Evolutionary conservation across 2,888 invertebrate species (phyloP).

Genomic region (Nasonovia ribisnigri): DNA sequence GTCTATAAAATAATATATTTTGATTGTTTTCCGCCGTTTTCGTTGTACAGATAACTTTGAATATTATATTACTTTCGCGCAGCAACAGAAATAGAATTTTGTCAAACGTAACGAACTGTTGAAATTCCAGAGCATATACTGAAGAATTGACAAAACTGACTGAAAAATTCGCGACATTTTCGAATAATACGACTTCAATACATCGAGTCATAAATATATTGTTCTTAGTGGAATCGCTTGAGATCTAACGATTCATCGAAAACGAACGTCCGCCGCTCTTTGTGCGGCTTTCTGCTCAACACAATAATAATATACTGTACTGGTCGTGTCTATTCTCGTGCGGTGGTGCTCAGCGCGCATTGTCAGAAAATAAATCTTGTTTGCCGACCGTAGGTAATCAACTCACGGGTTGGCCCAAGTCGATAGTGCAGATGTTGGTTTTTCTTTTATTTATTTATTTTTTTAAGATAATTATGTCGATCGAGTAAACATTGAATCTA

Average conservation of each 20-base stretch:
- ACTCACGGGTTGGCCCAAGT: neutral
- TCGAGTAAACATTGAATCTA: slow-evolving; percentile 18
- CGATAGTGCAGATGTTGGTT: neutral
- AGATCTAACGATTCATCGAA: neutral
- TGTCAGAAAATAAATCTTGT: neutral
- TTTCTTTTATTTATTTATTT: slow-evolving; percentile 17
- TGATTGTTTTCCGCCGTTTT: no score
- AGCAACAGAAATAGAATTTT: no score
- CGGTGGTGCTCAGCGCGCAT: neutral
- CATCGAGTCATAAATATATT: neutral
- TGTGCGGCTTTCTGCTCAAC: neutral
- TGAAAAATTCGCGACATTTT: neutral
- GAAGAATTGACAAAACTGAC: neutral
- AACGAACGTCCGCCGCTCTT: neutral
- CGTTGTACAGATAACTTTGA: no score
- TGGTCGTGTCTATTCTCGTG: neutral
- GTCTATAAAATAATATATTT: no score
- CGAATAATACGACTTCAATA: neutral
- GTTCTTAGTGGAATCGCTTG: neutral
- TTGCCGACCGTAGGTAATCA: slow-evolving; percentile 22
- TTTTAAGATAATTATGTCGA: slow-evolving; percentile 37
- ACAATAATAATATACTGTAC: neutral
- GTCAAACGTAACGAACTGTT: neutral
- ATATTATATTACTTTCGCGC: no score
- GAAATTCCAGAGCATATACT: neutral